Percentiles rank a stretch among this genome's conserved stretches.
These are phyloP conservation scores for Papilio aristodemus DNA, from an alignment of 1,140 invertebrate species.

Conservation along the genomic window DNA sequence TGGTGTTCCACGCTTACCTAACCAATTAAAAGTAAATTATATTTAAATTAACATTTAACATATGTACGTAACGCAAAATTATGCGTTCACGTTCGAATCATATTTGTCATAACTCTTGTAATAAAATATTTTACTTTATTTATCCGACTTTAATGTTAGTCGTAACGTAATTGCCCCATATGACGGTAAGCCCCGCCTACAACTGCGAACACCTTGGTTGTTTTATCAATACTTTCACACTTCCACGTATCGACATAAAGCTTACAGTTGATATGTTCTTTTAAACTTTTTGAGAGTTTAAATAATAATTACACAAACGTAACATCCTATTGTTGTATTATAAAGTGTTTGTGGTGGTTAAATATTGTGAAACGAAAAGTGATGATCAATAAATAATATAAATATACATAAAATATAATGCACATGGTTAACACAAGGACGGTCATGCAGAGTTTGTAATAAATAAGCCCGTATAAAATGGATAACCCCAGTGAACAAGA, in stretches of 20 bases:
- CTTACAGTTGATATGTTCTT: slow-evolving; percentile 24
- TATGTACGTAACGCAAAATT: too few relatives aligned
- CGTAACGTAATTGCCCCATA: not conserved
- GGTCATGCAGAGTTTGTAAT: too few relatives aligned
- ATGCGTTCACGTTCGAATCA: too few relatives aligned
- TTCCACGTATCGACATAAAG: slow-evolving; percentile 43
- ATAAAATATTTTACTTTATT: too few relatives aligned
- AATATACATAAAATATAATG: not conserved
- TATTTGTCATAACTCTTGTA: too few relatives aligned
- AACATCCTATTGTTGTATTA: not conserved
- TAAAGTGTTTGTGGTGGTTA: not conserved
- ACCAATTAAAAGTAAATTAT: too few relatives aligned
- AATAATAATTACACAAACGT: not conserved
- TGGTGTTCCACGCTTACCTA: too few relatives aligned
- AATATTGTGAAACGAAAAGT: not conserved
- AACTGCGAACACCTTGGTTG: slow-evolving; percentile 48
- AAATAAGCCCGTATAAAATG: slow-evolving; percentile 37
- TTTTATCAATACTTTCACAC: slow-evolving; percentile 73
- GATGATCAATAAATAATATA: not conserved
- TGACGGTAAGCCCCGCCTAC: slow-evolving; percentile 26
- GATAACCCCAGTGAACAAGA: slow-evolving; percentile 51
- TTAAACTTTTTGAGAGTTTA: not conserved
- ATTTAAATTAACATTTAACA: too few relatives aligned
- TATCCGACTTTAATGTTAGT: too few relatives aligned
- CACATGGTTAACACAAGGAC: not conserved